Conservation (phyloP, 2,888 invertebrate species). For the Eulithis prunata region DNA sequence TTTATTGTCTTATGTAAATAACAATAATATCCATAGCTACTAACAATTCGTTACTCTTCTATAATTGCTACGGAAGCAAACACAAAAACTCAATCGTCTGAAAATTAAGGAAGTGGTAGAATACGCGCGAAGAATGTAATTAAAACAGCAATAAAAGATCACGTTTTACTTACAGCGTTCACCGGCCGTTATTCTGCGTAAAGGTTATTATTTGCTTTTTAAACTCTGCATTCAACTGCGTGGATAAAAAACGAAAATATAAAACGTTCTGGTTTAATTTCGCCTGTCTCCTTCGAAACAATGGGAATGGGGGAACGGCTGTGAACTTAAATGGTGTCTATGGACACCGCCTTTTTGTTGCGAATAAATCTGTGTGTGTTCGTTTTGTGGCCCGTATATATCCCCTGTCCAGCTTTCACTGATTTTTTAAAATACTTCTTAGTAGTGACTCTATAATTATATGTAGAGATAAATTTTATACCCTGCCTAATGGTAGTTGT, state of each 20-base stretch:
- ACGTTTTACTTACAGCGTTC: conserved; percentile 73
- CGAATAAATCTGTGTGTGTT: conserved; percentile 36
- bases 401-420: conserved; percentile 30
- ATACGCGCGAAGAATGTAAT: conserved; percentile 72
- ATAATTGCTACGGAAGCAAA: conserved; percentile 23
- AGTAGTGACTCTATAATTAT: no score
- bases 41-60: conserved; percentile 22
- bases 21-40: no score
- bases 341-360: conserved; percentile 44
- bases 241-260: conserved; percentile 75
- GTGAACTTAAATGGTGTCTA: conserved; percentile 58
- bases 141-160: conserved; percentile 75
- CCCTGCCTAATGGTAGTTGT: no score
- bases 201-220: conserved; percentile 78
- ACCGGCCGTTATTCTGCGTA: conserved; percentile 62
- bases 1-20: neutral
- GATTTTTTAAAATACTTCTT: neutral
- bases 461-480: no score
- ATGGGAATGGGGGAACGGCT: conserved; percentile 56
- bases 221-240: conserved; percentile 70
- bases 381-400: conserved; percentile 37
- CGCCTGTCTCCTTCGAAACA: conserved; percentile 68
- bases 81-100: conserved; percentile 47
- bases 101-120: conserved; percentile 50
- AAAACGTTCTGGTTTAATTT: conserved; percentile 72